Evolutionary conservation across 1,140 invertebrate species (phyloP).

Genomic region (Papilio helenus): DNA sequence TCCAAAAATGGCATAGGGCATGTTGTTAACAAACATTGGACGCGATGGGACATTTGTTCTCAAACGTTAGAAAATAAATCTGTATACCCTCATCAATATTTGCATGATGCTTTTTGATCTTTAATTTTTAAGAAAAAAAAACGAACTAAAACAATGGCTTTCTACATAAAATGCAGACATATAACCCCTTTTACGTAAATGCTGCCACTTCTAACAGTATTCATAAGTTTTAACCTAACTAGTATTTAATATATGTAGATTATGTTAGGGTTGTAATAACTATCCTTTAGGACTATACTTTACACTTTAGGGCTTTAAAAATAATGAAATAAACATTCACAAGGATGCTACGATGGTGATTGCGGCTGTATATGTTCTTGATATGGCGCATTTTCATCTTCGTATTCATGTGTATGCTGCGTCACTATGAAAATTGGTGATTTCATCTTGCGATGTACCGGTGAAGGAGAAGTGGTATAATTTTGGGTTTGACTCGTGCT

Average conservation of each 20-base stretch:
- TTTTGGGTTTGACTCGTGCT: constrained; percentile 46
- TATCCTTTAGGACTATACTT: background rate
- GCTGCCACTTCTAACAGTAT: too few species aligned
- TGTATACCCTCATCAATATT: background rate
- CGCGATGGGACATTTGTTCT: background rate
- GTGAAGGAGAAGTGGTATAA: constrained; percentile 56
- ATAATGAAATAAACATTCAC: constrained; percentile 10
- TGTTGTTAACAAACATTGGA: constrained; percentile 14
- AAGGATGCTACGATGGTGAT: constrained; percentile 47
- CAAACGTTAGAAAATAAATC: background rate
- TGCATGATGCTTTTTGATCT: background rate
- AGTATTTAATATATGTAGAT: too few species aligned
- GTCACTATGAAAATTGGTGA: constrained; percentile 67
- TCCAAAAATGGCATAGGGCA: background rate
- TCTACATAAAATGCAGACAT: too few species aligned
- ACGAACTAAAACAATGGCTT: too few species aligned
- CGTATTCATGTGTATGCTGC: constrained; percentile 53
- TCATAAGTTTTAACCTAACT: too few species aligned
- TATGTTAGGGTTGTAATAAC: background rate
- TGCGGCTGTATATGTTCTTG: constrained; percentile 54
- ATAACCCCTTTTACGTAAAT: too few species aligned
- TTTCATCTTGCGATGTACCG: constrained; percentile 59
- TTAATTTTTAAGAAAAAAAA: background rate
- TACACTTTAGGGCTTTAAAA: constrained; percentile 11
- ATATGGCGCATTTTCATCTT: constrained; percentile 65